Evolutionary conservation across 2,888 invertebrate species (phyloP).

Genomic region (Ceramica pisi): DNA sequence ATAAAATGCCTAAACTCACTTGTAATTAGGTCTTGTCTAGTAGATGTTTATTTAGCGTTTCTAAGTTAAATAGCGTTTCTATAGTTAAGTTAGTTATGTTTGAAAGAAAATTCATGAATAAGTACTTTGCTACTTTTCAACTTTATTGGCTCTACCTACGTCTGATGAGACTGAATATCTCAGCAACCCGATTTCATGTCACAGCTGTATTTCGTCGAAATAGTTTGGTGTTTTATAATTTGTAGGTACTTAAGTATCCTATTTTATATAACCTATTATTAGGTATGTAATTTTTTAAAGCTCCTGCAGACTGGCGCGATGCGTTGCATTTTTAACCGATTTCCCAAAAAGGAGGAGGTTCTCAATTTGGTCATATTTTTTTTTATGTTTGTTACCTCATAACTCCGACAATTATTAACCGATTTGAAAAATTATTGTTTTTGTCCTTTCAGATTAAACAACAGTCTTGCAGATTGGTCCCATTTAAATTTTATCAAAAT

Average conservation of each 20-base stretch:
- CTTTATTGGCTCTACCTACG: conserved; percentile 25
- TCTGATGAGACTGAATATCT: conserved; percentile 52
- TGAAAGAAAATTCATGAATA: conserved; percentile 19
- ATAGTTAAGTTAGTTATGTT: too few relatives aligned
- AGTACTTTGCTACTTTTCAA: conserved; percentile 6
- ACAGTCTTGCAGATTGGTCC: too few relatives aligned
- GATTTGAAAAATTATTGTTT: too few relatives aligned
- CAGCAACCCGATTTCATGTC: conserved; percentile 33
- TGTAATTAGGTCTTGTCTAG: conserved; percentile 8
- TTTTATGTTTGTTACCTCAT: too few relatives aligned
- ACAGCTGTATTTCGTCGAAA: conserved; percentile 37
- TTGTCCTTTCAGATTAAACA: too few relatives aligned
- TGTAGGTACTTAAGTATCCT: background rate
- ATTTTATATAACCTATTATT: background rate
- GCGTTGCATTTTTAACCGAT: background rate
- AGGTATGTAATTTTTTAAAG: too few relatives aligned
- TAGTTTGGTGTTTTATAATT: conserved; percentile 11
- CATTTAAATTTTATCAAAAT: too few relatives aligned
- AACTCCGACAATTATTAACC: too few relatives aligned
- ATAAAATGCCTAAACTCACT: background rate
- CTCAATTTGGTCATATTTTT: too few relatives aligned
- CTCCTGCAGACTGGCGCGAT: background rate
- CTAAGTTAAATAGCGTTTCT: too few relatives aligned
- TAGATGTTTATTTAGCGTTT: background rate
- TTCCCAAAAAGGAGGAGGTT: too few relatives aligned